A percentile compares a stretch with the other conserved stretches of the same genome.
phyloP scores from a whole-genome alignment of 2,888 invertebrate species.

The Lasioglossum vierecki region DNA sequence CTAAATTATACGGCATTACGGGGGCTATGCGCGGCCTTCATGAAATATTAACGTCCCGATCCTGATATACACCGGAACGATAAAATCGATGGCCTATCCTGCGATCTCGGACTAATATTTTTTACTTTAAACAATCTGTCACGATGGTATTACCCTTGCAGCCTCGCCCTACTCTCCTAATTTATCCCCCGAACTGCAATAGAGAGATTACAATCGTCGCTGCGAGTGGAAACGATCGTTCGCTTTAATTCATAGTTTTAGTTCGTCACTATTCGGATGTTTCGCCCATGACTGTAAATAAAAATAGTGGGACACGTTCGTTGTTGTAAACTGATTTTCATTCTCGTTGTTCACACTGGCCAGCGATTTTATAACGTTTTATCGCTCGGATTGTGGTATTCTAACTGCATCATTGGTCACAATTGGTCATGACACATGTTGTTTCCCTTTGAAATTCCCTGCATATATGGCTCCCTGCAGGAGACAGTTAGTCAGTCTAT shows the following conservation, averaged over 20 bases:
- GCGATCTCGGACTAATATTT: conserved; percentile 7
- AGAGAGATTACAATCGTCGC: neutral
- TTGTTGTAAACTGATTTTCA: neutral
- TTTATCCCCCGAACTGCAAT: neutral
- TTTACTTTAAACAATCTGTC: conserved; percentile 2
- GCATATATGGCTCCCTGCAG: neutral
- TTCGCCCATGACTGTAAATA: neutral
- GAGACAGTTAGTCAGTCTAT: too few species aligned
- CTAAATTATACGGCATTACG: conserved; percentile 67
- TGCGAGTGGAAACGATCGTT: neutral
- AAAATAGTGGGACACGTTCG: neutral
- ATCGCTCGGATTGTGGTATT: neutral
- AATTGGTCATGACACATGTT: neutral
- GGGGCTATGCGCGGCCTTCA: conserved; percentile 50
- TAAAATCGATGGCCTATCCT: neutral
- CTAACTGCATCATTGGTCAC: neutral
- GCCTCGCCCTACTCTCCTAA: neutral
- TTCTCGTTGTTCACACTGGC: neutral
- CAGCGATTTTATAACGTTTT: neutral
- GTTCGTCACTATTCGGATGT: neutral
- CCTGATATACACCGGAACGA: conserved; percentile 4
- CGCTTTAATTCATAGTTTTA: neutral
- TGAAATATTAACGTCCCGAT: conserved; percentile 65
- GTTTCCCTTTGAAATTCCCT: neutral
- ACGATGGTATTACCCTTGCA: neutral